These are phyloP conservation scores for Hemitrygon akajei DNA, from an alignment of 2,797 vertebrate genomes.

Conservation along the genomic window DNA sequence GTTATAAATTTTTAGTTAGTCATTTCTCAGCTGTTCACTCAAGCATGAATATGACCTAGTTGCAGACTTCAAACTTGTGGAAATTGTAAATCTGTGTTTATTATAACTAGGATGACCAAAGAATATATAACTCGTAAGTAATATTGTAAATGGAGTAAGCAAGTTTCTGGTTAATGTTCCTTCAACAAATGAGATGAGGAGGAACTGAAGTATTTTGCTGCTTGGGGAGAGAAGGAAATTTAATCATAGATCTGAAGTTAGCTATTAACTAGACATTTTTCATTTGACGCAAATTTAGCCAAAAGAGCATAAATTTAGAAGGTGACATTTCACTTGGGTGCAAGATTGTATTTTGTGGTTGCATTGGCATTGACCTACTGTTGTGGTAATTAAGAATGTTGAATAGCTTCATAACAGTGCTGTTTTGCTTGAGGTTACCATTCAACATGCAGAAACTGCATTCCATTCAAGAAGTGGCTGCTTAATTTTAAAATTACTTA, in stretches of 20 bases:
- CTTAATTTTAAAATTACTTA: constrained; percentile 6
- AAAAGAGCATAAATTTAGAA: not conserved
- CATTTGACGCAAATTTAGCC: not conserved
- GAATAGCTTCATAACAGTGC: not conserved
- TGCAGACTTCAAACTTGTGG: constrained; percentile 15
- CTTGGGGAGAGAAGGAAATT: not conserved
- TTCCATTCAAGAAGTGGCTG: not conserved
- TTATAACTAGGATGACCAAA: not conserved
- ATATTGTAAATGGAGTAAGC: not conserved
- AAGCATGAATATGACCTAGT: not conserved
- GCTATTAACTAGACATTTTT: not conserved
- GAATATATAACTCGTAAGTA: not conserved
- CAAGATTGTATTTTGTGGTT: not conserved
- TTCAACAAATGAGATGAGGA: not conserved
- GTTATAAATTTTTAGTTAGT: not conserved
- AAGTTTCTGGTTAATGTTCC: not conserved
- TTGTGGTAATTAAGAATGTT: not conserved
- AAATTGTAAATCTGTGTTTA: not conserved
- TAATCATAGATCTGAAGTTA: not conserved
- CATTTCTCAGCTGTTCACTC: not conserved
- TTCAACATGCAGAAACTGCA: not conserved
- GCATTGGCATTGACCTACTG: not conserved
- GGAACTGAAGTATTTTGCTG: not conserved
- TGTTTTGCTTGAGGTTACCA: not conserved
- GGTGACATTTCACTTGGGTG: not conserved